These are phyloP conservation scores for Melanotaenia trifasciata DNA, from an alignment of 2,797 vertebrate genomes.

Conservation along the genomic window DNA sequence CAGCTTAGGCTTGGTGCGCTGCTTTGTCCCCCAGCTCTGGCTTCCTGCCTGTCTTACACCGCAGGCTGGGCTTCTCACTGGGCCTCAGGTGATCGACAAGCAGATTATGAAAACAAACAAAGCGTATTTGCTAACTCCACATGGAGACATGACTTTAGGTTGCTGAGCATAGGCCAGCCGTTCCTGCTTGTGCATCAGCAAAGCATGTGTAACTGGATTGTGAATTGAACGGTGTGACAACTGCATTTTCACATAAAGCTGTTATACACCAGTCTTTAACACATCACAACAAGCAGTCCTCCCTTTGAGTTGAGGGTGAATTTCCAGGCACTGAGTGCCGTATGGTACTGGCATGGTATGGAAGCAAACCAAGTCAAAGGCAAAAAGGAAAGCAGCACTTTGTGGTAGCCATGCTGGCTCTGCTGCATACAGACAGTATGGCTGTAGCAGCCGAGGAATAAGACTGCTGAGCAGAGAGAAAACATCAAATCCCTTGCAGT, in stretches of 20 bases:
- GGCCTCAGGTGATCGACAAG: constrained; percentile 80
- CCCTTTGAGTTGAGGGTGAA: constrained; percentile 64
- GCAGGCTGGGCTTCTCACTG: constrained; percentile 49
- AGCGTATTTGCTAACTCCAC: constrained; percentile 74
- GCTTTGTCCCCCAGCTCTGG: constrained; percentile 67
- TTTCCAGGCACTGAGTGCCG: constrained; percentile 49
- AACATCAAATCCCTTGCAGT: constrained; percentile 83
- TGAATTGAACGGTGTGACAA: constrained; percentile 29
- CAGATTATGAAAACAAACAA: constrained; percentile 84
- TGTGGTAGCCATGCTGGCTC: constrained; percentile 72
- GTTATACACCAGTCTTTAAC: constrained; percentile 20
- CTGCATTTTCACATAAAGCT: constrained; percentile 25
- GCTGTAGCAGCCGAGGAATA: constrained; percentile 75
- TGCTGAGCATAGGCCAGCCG: constrained; percentile 35
- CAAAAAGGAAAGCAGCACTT: constrained; percentile 66
- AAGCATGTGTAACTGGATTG: constrained; percentile 16
- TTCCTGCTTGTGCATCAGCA: constrained; percentile 47
- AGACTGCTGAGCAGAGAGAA: constrained; percentile 76
- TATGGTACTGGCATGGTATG: constrained; percentile 75
- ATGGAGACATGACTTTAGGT: constrained; percentile 55
- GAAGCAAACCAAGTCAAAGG: constrained; percentile 72
- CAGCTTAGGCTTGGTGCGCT: constrained; percentile 49
- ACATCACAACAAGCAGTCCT: constrained; percentile 30
- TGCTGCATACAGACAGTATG: constrained; percentile 70
- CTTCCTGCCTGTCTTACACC: constrained; percentile 72